phyloP scores from a whole-genome alignment of 2,888 invertebrate species.

The Xestia rhomboidea region DNA sequence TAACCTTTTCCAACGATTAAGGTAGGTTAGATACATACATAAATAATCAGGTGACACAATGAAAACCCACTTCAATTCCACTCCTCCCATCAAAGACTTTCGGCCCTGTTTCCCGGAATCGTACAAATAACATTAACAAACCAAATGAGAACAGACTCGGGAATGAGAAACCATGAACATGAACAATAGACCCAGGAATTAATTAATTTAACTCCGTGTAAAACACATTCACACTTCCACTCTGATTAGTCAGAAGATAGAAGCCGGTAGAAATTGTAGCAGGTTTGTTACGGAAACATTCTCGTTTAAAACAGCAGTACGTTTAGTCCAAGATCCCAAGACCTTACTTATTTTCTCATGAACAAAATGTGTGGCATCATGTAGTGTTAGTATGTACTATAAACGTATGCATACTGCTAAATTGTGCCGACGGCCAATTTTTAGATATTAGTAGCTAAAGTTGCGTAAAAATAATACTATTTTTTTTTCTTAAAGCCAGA shows the following conservation, averaged over 20 bases:
- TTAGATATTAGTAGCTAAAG: too few relatives aligned
- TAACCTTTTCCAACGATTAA: background rate
- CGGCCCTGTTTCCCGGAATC: background rate
- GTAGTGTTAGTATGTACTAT: too few relatives aligned
- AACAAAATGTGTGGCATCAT: too few relatives aligned
- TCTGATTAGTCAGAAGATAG: slow-evolving; percentile 37
- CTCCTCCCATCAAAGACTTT: background rate
- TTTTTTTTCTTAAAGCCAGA: too few relatives aligned
- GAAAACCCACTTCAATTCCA: background rate
- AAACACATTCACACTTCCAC: slow-evolving; percentile 36
- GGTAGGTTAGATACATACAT: background rate
- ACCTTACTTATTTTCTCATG: too few relatives aligned
- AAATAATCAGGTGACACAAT: background rate
- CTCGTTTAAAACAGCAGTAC: slow-evolving; percentile 1
- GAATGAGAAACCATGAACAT: slow-evolving; percentile 25
- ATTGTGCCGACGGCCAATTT: too few relatives aligned
- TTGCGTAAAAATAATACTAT: too few relatives aligned
- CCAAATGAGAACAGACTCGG: slow-evolving; percentile 32
- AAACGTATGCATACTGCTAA: too few relatives aligned
- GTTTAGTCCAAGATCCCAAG: too few relatives aligned
- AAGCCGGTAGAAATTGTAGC: background rate
- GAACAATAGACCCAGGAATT: slow-evolving; percentile 42
- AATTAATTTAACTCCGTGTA: slow-evolving; percentile 53
- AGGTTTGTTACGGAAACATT: background rate
- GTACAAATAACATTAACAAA: slow-evolving; percentile 34